Evolutionary conservation across 2,888 invertebrate genomes (phyloP), one percentile per base, ranked within the genome.

Genomic region (Nomada flava): DNA sequence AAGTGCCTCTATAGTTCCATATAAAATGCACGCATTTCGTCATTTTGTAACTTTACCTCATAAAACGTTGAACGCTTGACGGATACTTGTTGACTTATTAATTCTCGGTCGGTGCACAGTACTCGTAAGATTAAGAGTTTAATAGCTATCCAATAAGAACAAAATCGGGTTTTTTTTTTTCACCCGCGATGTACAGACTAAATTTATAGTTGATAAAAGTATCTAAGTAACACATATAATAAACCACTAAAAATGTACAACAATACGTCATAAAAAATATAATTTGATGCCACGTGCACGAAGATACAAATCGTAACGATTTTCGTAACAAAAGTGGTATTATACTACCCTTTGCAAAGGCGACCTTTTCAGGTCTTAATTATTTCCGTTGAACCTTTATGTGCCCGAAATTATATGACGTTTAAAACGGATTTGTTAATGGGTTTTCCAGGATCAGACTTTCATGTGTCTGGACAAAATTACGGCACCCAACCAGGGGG

Each of bases 401-500:
- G 3, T 47, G 11, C 47, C 23, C 13, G 5, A 2, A 75, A 36
- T 36, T 36, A 42, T 20, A 7, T 29, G n/a, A 15, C 60, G 13
- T 10, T 26, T 26, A 55, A 78, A 52, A 53, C 73, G 47, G 20
- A 53, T 57, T 4, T 44, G 9, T 57, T 0, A 1, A 0, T 80
- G 73, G 23, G 47, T 23, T 47, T 88, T 88, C n/a, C 84, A 93
- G 93, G 92, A 89, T 90, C 91, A 85, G 93, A 93, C 75, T 93
- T 92, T 91, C 93, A 93, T 91, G 93, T 93, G 88, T 90, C 92
- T 84, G 92, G 92, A 88, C 92, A 92, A 88, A 93, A 91, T 88
- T 93, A 92, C 92, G 91, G 91, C 82, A 92, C 91, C 91, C 93
- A 93, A 89, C 91, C 92, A 90, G 93, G 93, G 84, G 92, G 92